Percentiles rank a stretch among this genome's conserved stretches.
phyloP scores from a whole-genome alignment of 2,113 vertebrate species.

The Antigone vipio region DNA sequence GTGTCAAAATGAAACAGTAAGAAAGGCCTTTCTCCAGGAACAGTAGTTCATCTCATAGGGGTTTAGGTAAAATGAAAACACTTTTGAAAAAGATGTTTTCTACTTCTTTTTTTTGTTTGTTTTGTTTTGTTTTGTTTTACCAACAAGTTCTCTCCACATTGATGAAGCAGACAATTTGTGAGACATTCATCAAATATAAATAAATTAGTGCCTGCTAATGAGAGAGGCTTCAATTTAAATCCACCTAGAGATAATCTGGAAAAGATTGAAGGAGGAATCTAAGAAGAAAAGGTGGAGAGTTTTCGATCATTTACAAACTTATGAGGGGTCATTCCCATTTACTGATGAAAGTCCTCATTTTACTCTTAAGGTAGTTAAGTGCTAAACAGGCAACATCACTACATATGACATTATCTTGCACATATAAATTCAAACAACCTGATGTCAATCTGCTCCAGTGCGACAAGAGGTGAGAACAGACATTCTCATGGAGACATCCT shows the following conservation, averaged over 20 bases:
- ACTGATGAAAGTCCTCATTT: neutral
- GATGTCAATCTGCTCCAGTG: neutral
- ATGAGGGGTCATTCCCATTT: neutral
- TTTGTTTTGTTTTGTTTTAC: neutral
- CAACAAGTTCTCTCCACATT: neutral
- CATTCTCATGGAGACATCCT: neutral
- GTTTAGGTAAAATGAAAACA: neutral
- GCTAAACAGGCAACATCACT: neutral
- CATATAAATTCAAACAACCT: neutral
- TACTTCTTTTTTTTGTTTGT: neutral
- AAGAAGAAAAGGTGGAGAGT: neutral
- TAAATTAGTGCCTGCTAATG: neutral
- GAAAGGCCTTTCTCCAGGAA: neutral
- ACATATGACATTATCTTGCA: neutral
- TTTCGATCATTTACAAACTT: neutral
- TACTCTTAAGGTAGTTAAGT: neutral
- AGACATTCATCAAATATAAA: constrained; percentile 19
- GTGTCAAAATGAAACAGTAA: neutral
- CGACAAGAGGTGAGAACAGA: neutral
- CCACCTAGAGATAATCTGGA: neutral
- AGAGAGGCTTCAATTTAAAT: neutral
- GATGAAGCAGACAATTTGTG: constrained; percentile 12
- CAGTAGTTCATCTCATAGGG: neutral
- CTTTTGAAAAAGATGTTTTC: neutral
- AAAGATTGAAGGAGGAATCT: neutral